Evolutionary conservation across 2,797 vertebrate species (phyloP).

Genomic region (Pygocentrus nattereri): DNA sequence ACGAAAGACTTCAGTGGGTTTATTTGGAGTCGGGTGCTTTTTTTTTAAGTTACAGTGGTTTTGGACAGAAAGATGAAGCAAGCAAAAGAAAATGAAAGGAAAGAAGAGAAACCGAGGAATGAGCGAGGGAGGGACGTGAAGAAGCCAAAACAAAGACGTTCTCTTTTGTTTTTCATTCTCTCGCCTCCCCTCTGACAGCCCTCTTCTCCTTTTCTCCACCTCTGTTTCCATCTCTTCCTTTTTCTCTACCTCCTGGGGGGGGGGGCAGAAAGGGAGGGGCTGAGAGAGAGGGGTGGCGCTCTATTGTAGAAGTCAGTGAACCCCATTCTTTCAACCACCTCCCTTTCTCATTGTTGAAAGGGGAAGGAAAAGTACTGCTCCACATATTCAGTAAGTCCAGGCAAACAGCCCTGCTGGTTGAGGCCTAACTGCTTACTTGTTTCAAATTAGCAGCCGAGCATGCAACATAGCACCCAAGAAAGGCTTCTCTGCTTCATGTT

Average conservation of each 20-base stretch:
- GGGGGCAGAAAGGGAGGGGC: slow-evolving; percentile 45
- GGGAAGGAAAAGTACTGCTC: slow-evolving; percentile 41
- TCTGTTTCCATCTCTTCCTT: slow-evolving; percentile 61
- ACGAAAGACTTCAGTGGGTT: slow-evolving; percentile 78
- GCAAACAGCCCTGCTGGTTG: slow-evolving; percentile 59
- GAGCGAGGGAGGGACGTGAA: slow-evolving; percentile 49
- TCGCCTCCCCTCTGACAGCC: slow-evolving; percentile 19
- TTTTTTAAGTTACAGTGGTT: slow-evolving; percentile 71
- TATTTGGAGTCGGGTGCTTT: slow-evolving; percentile 64
- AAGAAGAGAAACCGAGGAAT: slow-evolving; percentile 56
- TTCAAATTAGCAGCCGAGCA: slow-evolving; percentile 71
- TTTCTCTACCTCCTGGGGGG: slow-evolving; percentile 64
- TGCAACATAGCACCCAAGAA: slow-evolving; percentile 69
- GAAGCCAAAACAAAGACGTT: slow-evolving; percentile 66
- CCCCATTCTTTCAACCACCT: slow-evolving; percentile 52
- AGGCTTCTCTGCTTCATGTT: slow-evolving; percentile 51
- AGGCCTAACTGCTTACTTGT: slow-evolving; percentile 69
- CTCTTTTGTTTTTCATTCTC: slow-evolving; percentile 63
- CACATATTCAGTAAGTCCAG: slow-evolving; percentile 22
- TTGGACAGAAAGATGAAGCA: slow-evolving; percentile 55
- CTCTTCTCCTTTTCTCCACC: slow-evolving; percentile 33
- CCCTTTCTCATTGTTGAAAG: slow-evolving; percentile 48
- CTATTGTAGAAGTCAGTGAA: slow-evolving; percentile 40
- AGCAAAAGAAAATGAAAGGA: slow-evolving; percentile 66
- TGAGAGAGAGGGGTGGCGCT: slow-evolving; percentile 38